These are phyloP conservation scores for Agrotis clavis DNA, from an alignment of 2,888 invertebrate species.

Conservation along the genomic window DNA sequence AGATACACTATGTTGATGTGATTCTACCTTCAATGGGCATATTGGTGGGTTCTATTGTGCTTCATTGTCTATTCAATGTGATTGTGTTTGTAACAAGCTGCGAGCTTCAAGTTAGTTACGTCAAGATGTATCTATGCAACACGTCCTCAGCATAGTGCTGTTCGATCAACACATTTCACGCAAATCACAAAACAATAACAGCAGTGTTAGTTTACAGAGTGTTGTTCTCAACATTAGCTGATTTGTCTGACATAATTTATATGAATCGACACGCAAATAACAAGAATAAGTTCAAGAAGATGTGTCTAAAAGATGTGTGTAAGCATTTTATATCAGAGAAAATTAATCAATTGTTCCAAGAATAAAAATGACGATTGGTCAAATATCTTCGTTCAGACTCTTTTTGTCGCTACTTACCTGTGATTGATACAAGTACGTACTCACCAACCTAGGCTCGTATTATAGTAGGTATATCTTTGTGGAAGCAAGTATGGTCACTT, in stretches of 20 bases:
- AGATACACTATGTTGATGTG: too few relatives aligned
- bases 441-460: neutral
- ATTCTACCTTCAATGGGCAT: too few relatives aligned
- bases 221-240: too few relatives aligned
- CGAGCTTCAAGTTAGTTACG: neutral
- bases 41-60: too few relatives aligned
- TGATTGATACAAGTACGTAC: neutral
- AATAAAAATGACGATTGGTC: neutral
- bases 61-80: neutral
- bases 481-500: conserved; percentile 11
- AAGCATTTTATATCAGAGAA: too few relatives aligned
- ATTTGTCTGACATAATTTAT: too few relatives aligned
- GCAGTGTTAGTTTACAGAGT: too few relatives aligned
- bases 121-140: neutral
- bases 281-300: too few relatives aligned
- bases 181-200: too few relatives aligned
- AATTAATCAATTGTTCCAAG: neutral
- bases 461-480: conserved; percentile 6
- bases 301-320: too few relatives aligned
- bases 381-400: neutral
- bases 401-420: neutral
- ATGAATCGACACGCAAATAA: too few relatives aligned
- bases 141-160: neutral
- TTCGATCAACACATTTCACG: neutral
- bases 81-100: neutral